Base-by-base conservation (phyloP, 2,113 vertebrate genomes). In the Stegostoma tigrinum region DNA sequence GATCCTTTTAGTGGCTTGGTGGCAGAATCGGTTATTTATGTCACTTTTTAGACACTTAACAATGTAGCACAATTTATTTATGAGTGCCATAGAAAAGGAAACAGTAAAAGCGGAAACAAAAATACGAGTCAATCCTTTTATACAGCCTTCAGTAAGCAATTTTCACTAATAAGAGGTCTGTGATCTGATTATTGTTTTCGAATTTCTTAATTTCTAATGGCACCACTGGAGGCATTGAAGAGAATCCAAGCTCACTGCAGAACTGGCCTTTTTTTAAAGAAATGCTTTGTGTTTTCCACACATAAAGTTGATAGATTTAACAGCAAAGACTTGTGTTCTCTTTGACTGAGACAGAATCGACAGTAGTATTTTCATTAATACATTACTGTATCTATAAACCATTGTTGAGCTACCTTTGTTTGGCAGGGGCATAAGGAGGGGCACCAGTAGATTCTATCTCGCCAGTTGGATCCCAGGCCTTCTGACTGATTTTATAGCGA, bases 1-100 rank as follows among this genome's bases (percentile, higher is more conserved):
- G 94, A 48, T 52, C 89, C 89, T 38, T n/a, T 93, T 93, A 38
- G 67, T 72, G 24, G 94, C 12, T 72, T 75, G 14, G 24, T 75
- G 68, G 45, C 68, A 95, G 94, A 75, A 19, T 72, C 75, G 27
- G 94, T 95, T 95, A 72, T 95, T 95, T 95, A 45, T 95, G 94
- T 45, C 27, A 95, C 68, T 72, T 95, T 95, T 72, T 75, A 95
- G 72, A 72, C 68, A 30, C 45, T 95, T 95, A 48, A 90, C 87
- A 90, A 52, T 10, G 34, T 21, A 64, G 66, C 61, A 90, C 30
- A 66, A 45, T 72, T 68, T 95, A 95, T 75, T 95, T 95, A 72
- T 72, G 27, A 95, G 61, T n/a, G 27, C 87, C 23, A 89, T 27
- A 55, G 86, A 52, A 55, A 15, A 45, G 42, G 27, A 34, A 48